Conservation (phyloP, 2,113 vertebrate genomes). For the Sebastes schlegelii region DNA sequence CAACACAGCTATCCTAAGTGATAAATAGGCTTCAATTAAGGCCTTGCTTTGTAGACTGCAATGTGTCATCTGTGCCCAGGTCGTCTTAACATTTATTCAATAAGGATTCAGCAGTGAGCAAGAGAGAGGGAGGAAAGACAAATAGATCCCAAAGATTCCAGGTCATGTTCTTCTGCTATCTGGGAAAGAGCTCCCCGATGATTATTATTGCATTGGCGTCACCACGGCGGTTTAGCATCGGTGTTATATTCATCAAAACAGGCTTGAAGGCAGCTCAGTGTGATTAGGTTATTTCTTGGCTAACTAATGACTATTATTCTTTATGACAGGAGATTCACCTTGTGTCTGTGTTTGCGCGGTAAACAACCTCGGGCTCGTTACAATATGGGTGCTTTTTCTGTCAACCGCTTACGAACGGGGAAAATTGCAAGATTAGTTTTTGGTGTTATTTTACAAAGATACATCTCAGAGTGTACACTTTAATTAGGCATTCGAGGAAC, state of each 20-base stretch:
- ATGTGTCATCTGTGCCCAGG: constrained; percentile 78
- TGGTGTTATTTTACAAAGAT: background rate
- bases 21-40: constrained; percentile 80
- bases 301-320: constrained; percentile 76
- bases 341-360: constrained; percentile 48
- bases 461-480: background rate
- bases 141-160: constrained; percentile 71
- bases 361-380: constrained; percentile 64
- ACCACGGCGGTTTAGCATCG: constrained; percentile 35
- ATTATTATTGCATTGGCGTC: constrained; percentile 68
- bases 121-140: constrained; percentile 60
- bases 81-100: constrained; percentile 78
- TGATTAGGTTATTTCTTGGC: constrained; percentile 76
- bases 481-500: constrained; percentile 6
- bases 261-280: constrained; percentile 66
- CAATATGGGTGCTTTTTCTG: constrained; percentile 27
- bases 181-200: constrained; percentile 52
- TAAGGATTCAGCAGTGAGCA: constrained; percentile 71
- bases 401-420: constrained; percentile 20
- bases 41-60: constrained; percentile 69
- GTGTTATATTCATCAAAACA: constrained; percentile 70
- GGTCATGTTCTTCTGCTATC: constrained; percentile 73
- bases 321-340: constrained; percentile 61
- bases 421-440: background rate
- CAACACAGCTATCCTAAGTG: constrained; percentile 61